Percentiles rank a stretch among this genome's conserved stretches.
These are phyloP conservation scores for Teleogryllus occipitalis DNA, from an alignment of 1,140 invertebrate species.

Conservation along the genomic window DNA sequence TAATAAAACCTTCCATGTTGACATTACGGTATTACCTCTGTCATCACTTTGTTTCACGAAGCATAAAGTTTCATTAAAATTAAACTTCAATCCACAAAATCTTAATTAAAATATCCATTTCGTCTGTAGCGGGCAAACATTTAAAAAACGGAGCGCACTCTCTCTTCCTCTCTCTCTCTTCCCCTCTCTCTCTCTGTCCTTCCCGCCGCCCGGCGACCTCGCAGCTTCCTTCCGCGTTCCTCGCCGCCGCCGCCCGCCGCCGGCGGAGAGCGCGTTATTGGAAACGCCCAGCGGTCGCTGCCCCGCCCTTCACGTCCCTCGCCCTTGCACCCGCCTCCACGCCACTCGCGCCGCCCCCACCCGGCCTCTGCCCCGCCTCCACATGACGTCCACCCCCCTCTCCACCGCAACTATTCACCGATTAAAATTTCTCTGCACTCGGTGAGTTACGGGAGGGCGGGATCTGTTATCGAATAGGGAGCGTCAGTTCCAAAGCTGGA, in stretches of 20 bases:
- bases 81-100: constrained; percentile 5
- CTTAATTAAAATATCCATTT: constrained; percentile 6
- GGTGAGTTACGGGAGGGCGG: no score
- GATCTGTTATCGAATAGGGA: no score
- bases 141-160: not conserved
- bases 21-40: constrained; percentile 4
- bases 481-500: no score
- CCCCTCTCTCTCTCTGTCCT: not conserved
- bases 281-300: no score
- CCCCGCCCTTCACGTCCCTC: no score
- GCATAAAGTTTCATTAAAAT: constrained; percentile 6
- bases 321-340: no score
- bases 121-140: not conserved
- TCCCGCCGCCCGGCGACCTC: no score
- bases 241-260: constrained; percentile 68
- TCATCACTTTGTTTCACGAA: constrained; percentile 1
- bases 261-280: constrained; percentile 35
- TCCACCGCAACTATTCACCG: no score
- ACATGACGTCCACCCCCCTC: no score
- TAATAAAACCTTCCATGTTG: constrained; percentile 5
- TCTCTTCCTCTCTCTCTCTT: not conserved
- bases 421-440: no score
- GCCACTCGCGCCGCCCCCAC: no score
- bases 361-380: no score
- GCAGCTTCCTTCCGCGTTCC: constrained; percentile 85